These are phyloP conservation scores for Caenorhabditis latens DNA, from an alignment of 1,140 invertebrate genomes.

Conservation along the genomic window DNA sequence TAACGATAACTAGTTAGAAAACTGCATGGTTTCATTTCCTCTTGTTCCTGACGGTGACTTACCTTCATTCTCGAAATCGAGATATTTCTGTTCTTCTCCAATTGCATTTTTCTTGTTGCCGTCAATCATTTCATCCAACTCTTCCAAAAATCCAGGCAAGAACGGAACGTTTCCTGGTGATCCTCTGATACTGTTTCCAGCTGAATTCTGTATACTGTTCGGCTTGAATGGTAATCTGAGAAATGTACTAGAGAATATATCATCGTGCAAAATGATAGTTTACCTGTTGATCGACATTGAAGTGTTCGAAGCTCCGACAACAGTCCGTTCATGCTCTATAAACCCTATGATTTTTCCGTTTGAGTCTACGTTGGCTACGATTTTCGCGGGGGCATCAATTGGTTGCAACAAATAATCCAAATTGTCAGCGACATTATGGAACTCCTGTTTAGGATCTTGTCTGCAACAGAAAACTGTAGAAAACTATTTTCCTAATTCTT, in stretches of 20 bases:
- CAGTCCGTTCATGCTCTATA: background rate
- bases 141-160: slow-evolving; percentile 61
- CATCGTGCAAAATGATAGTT: background rate
- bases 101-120: background rate
- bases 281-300: slow-evolving; percentile 40
- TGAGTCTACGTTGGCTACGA: background rate
- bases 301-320: slow-evolving; percentile 14
- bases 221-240: slow-evolving; percentile 36
- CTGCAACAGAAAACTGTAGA: background rate
- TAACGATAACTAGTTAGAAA: background rate
- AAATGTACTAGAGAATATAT: background rate
- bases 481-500: background rate
- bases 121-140: slow-evolving; percentile 53
- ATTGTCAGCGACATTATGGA: slow-evolving; percentile 16
- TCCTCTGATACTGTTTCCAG: slow-evolving; percentile 47
- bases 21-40: too few relatives aligned
- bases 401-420: slow-evolving; percentile 6
- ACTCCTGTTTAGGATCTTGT: slow-evolving; percentile 4
- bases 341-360: slow-evolving; percentile 18
- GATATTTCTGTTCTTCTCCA: slow-evolving; percentile 19
- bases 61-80: slow-evolving; percentile 35
- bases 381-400: background rate
- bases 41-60: background rate
- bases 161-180: slow-evolving; percentile 62
- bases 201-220: background rate